Base-by-base conservation (phyloP, 2,888 invertebrate species). In the Thecocarcelia acutangulata region DNA sequence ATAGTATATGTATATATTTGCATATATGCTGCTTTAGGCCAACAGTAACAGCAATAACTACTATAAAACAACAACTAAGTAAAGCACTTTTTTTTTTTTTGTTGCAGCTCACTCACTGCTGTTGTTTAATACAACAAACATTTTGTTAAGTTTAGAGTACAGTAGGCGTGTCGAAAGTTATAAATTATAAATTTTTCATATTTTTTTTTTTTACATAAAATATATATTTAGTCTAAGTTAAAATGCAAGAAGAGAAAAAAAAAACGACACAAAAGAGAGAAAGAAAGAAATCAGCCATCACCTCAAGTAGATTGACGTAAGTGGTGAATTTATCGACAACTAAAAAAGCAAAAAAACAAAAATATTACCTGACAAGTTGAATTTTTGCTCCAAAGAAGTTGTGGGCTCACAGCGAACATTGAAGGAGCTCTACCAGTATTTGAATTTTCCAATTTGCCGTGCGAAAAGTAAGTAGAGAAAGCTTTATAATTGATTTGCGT, bases 81-180 rank as follows among this genome's bases (percentile, higher is more conserved):
- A 50, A 56, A 66, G 48, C 64, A 61, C 66, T 61, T 59, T 78
- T 19, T 48, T 24, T 61, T 59, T 78, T 19, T 48, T 24, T 61
- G 44, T 19, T 17, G 46, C 33, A 56, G 28, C 50, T 59, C 9
- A 33, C 3, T 52, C 9, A 33, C 3, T 52, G 42, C 54, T 72
- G 15, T 54, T 54, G 40, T 68, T 46, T 61, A 15, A 54, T 37
- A 52, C 70, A 75, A 37, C 69, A 82, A 82, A 82, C 70, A 74
- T 78, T 75, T 74, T 80, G 70, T 69, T 75, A 76, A 80, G 75
- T 79, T 83, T 80, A 79, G 70, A 78, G 81, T 70, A 79, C 83
- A 83, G 83, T 77, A 74, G 84, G 84, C 79, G 84, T 84, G 84
- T 81, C 84, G 84, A 82, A 84, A 83, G 84, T 83, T 84, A 84